These are phyloP conservation scores for Dromaius novaehollandiae DNA, from an alignment of 2,113 vertebrate genomes.

Conservation along the genomic window DNA sequence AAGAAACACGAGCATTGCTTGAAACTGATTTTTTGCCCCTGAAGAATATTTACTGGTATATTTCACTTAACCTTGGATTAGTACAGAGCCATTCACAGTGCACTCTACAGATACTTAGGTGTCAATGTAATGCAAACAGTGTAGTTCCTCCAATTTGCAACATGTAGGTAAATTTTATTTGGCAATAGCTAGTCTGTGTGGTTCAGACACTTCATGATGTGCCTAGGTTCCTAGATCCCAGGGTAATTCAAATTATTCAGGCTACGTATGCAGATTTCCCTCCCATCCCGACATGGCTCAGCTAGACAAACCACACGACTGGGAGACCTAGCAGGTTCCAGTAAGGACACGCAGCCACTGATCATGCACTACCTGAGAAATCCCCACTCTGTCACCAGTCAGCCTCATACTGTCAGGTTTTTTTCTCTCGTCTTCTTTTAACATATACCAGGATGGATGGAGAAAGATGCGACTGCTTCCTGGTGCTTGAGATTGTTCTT, in stretches of 20 bases:
- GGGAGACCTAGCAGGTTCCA: background rate
- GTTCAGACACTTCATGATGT: background rate
- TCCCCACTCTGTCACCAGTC: no score
- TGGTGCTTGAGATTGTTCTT: background rate
- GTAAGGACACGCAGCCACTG: background rate
- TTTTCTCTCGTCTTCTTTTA: background rate
- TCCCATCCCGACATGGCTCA: background rate
- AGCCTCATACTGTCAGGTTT: background rate
- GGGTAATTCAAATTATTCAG: background rate
- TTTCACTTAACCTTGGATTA: background rate
- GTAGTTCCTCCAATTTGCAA: background rate
- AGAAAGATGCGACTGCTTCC: background rate
- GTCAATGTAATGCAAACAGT: background rate
- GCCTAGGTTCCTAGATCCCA: background rate
- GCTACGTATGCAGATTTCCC: background rate
- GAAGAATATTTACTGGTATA: background rate
- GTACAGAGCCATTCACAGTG: background rate
- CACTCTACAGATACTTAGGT: background rate
- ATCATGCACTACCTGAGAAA: background rate
- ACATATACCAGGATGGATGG: background rate
- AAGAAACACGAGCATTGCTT: background rate
- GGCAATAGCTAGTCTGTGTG: background rate
- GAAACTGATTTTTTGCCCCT: background rate
- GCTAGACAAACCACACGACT: background rate
- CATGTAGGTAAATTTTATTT: background rate